A percentile compares a stretch with the other conserved stretches of the same genome.
phyloP scores from a whole-genome alignment of 2,113 vertebrate species.

The Xenus cinereus region DNA sequence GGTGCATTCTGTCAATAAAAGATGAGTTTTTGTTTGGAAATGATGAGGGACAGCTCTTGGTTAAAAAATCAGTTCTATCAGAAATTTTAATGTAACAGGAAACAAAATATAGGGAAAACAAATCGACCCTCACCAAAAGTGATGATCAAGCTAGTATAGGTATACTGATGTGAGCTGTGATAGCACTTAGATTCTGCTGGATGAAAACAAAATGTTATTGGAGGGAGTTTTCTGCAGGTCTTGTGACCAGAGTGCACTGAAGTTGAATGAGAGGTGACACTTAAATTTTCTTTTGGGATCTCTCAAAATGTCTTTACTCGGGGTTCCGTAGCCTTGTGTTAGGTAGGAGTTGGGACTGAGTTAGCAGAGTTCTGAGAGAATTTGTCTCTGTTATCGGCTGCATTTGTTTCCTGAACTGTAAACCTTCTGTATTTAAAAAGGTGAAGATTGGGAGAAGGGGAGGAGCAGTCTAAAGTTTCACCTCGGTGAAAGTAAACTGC shows the following conservation, averaged over 20 bases:
- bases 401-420: neutral
- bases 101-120: neutral
- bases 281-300: neutral
- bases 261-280: neutral
- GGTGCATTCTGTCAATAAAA: neutral
- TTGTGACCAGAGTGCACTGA: neutral
- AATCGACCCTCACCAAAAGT: neutral
- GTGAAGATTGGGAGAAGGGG: neutral
- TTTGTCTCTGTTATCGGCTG: neutral
- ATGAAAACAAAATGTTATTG: neutral
- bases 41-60: neutral
- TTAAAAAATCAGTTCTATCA: neutral
- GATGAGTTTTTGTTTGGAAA: neutral
- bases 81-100: neutral
- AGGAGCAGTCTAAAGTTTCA: neutral
- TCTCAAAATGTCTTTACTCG: neutral
- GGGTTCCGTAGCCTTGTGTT: fast-evolving
- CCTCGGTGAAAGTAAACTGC: neutral
- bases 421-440: neutral
- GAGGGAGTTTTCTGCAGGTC: neutral
- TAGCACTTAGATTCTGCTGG: neutral
- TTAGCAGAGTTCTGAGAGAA: neutral
- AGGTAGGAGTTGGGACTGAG: neutral
- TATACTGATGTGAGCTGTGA: neutral
- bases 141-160: neutral